Percentiles rank a stretch among this genome's conserved stretches.
Conservation (phyloP, 1,140 invertebrate genomes). For the Tribolium castaneum region DNA sequence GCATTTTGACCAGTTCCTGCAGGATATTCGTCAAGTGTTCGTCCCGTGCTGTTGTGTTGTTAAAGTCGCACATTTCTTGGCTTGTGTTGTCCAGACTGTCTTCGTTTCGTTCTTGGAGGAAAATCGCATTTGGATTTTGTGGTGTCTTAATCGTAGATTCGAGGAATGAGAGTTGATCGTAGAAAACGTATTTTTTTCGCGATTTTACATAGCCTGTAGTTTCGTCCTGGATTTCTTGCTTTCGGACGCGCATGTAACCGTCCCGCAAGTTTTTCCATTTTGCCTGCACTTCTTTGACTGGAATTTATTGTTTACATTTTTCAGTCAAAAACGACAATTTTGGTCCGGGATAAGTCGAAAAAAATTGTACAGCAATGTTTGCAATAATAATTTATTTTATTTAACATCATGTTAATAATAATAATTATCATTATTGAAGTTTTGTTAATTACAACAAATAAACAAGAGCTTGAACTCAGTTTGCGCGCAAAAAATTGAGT, state of each 20-base stretch:
- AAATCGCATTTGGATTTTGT: constrained; percentile 11
- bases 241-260: constrained; percentile 45
- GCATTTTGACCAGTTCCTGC: constrained; percentile 44
- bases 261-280: constrained; percentile 56
- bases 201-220: constrained; percentile 21
- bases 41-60: too few species aligned
- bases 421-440: too few species aligned
- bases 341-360: too few species aligned
- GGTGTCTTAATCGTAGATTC: not conserved
- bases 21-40: constrained; percentile 44
- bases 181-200: constrained; percentile 51
- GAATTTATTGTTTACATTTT: constrained; percentile 19
- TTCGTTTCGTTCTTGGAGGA: not conserved
- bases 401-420: too few species aligned
- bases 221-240: constrained; percentile 45
- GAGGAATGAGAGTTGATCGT: constrained; percentile 51
- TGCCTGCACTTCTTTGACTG: constrained; percentile 53
- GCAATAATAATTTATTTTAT: too few species aligned
- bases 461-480: too few species aligned
- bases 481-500: too few species aligned
- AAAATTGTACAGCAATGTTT: too few species aligned
- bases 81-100: constrained; percentile 14
- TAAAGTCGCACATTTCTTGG: too few species aligned
- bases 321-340: too few species aligned
- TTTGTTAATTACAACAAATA: too few species aligned